Conservation (phyloP, 2,797 vertebrate species). For the Melanotaenia trifasciata region DNA sequence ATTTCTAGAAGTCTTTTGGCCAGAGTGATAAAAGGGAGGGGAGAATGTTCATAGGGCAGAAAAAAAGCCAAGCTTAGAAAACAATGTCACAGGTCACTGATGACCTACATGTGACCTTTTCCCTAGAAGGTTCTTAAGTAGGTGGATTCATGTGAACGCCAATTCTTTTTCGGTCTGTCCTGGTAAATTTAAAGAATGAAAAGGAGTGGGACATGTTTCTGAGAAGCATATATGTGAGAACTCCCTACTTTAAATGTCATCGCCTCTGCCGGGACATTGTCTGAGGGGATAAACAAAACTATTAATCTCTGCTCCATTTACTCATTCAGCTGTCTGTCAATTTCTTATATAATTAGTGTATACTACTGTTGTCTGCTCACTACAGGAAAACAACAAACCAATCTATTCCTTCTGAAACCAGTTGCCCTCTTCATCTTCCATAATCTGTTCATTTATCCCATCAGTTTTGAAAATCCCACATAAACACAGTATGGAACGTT, state of each 20-base stretch:
- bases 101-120: constrained; percentile 22
- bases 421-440: constrained; percentile 44
- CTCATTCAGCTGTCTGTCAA: constrained; percentile 33
- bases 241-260: constrained; percentile 29
- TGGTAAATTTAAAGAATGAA: constrained; percentile 9
- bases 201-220: constrained; percentile 5
- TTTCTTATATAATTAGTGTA: constrained; percentile 53
- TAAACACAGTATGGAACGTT: constrained; percentile 60
- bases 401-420: constrained; percentile 60
- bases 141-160: constrained; percentile 6
- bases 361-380: constrained; percentile 44
- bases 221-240: constrained; percentile 26
- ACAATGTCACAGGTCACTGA: constrained; percentile 10
- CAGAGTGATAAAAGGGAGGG: neutral
- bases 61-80: neutral
- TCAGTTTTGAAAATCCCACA: constrained; percentile 67
- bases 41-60: neutral
- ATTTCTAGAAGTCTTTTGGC: constrained; percentile 8
- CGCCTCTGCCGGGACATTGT: constrained; percentile 20
- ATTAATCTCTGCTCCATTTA: constrained; percentile 37
- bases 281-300: constrained; percentile 39
- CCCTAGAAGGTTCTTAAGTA: constrained; percentile 17
- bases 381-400: constrained; percentile 48
- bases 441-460: constrained; percentile 59
- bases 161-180: neutral